Base-by-base conservation (phyloP, 2,888 invertebrate species). In the Macrophya annulata region DNA sequence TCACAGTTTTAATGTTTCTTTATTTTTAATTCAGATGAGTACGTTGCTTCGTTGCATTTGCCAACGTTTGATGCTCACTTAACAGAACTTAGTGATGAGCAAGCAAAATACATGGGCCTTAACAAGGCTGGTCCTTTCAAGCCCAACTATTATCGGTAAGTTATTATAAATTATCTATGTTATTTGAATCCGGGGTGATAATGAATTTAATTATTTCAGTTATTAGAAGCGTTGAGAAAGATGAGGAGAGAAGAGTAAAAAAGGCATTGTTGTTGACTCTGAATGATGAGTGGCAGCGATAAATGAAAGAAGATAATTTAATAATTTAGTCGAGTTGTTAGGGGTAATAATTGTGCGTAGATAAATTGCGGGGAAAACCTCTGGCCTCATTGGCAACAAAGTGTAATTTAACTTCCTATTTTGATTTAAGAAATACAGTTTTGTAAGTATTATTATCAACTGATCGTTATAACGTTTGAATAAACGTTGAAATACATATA, bases 81-180 rank as follows among this genome's bases (percentile, higher is more conserved):
- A 89, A 99, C 99, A 0, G 99, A 99, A 93, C 95, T 99, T 84
- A 96, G 97, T 5, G 99, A 99, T 93, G 99, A 99, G 91, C 99
- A 99, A 94, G 99, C 99, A 74, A 99, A 99, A 93, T 99, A 99
- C 93, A 96, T 99, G 95, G 99, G 99, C 87, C 96, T 99, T 51
- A 98, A 98, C 93, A 99, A 99, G 95, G 98, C 98, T 83, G 99
- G 99, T 79, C 99, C 99, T 71, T 99, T 99, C 94, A 99, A 99
- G 94, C 99, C 99, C 87, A 99, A 99, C 94, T 99, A 99, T 94
- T 99, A 99, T 94, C 97, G 99, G 96, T 99, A 94, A 90, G 87
- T 89, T 43, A 12, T 81, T 17, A 9, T 4, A 15, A 12, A 15
- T 25, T 62, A 10, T 21, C 21, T 10, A 31, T 4, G 5, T 62